These are phyloP conservation scores for Bombus picipes DNA, from an alignment of 1,140 invertebrate species.

Conservation along the genomic window DNA sequence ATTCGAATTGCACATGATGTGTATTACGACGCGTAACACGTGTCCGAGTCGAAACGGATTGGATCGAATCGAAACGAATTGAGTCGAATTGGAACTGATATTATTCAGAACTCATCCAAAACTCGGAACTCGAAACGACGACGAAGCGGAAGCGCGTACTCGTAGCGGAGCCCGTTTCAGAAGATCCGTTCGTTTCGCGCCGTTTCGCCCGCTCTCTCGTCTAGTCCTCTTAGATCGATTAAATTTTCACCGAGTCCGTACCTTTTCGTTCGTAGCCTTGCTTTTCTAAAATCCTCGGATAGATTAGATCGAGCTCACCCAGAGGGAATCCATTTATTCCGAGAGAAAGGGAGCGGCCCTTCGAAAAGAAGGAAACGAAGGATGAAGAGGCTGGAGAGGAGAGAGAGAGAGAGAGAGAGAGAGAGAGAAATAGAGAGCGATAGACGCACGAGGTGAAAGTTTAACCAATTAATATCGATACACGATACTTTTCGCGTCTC, in stretches of 20 bases:
- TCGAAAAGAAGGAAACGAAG: neutral
- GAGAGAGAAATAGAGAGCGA: neutral
- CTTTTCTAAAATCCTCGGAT: neutral
- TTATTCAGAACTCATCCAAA: neutral
- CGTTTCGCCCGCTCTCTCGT: neutral
- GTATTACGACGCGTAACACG: slow-evolving; percentile 27
- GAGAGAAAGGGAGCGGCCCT: neutral
- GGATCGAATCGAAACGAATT: slow-evolving; percentile 10
- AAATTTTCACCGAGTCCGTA: neutral
- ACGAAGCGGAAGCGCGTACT: neutral
- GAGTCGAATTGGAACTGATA: slow-evolving; percentile 28
- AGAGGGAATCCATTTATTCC: neutral
- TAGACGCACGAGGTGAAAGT: slow-evolving; percentile 14
- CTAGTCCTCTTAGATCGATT: neutral
- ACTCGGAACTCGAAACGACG: slow-evolving; percentile 12
- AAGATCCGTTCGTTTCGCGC: neutral
- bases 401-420: neutral
- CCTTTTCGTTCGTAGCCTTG: neutral
- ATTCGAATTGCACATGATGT: slow-evolving; percentile 42
- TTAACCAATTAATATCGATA: slow-evolving; percentile 30
- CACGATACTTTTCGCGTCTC: neutral
- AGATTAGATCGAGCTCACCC: neutral
- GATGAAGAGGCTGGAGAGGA: neutral
- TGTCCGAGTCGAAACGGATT: slow-evolving; percentile 7
- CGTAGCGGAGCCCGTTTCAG: neutral